Conservation (phyloP, 2,113 vertebrate species). For the Nibea albiflora region DNA sequence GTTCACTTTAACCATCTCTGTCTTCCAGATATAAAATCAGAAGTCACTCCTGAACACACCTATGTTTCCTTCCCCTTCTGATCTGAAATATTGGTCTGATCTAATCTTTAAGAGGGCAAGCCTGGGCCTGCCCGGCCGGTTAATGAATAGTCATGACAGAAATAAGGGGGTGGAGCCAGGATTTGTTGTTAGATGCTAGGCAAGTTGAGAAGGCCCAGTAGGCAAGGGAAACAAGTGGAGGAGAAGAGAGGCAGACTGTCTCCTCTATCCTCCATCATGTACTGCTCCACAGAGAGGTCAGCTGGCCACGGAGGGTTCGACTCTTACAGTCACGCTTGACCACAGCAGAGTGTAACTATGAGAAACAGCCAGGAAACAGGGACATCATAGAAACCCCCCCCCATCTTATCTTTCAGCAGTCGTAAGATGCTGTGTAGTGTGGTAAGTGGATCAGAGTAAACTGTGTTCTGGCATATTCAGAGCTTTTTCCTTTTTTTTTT, state of each 20-base stretch:
- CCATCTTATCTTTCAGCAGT: slow-evolving; percentile 65
- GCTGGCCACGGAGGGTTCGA: background rate
- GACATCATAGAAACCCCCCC: slow-evolving; percentile 59
- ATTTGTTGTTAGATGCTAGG: slow-evolving; percentile 94
- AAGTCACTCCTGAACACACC: slow-evolving; percentile 6
- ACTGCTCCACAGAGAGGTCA: slow-evolving; percentile 15
- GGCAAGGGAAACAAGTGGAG: slow-evolving; percentile 77
- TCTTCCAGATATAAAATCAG: slow-evolving; percentile 12
- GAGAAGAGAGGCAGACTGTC: slow-evolving; percentile 64
- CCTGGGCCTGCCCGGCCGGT: slow-evolving; percentile 87
- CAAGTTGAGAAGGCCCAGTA: slow-evolving; percentile 87
- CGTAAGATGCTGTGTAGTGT: slow-evolving; percentile 90
- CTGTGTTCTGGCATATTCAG: background rate
- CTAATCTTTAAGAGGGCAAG: slow-evolving; percentile 89
- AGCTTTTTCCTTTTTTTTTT: background rate
- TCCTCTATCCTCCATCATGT: slow-evolving; percentile 66
- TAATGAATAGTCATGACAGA: slow-evolving; percentile 95
- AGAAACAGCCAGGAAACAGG: slow-evolving; percentile 59
- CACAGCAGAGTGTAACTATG: slow-evolving; percentile 14
- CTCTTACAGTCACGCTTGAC: slow-evolving; percentile 33
- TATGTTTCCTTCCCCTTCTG: slow-evolving; percentile 54
- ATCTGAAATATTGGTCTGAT: slow-evolving; percentile 83
- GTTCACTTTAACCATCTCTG: background rate
- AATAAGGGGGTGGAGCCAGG: slow-evolving; percentile 83
- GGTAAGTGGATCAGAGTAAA: slow-evolving; percentile 85